phyloP scores from a whole-genome alignment of 2,797 vertebrate genomes.

The Ctenosaura bakeri region DNA sequence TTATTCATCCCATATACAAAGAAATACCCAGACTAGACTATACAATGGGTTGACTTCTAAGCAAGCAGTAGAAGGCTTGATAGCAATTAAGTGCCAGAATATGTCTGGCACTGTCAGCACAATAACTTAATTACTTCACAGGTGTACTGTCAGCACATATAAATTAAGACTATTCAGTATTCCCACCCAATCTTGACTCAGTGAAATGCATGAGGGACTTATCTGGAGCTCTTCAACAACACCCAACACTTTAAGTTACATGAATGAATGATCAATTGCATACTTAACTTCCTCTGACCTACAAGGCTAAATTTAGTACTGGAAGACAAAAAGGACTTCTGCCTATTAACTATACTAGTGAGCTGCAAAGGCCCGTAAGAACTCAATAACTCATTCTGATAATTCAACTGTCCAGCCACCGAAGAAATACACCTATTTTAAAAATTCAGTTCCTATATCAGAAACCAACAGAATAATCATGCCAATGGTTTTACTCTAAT shows the following conservation, averaged over 20 bases:
- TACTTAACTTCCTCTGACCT: slow-evolving; percentile 20
- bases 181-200: slow-evolving; percentile 41
- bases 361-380: not conserved
- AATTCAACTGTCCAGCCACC: not conserved
- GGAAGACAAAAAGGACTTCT: slow-evolving; percentile 28
- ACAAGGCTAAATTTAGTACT: slow-evolving; percentile 19
- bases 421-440: not conserved
- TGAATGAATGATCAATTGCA: slow-evolving; percentile 20
- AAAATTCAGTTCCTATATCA: not conserved
- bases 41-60: not conserved
- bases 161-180: slow-evolving; percentile 17
- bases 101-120: slow-evolving; percentile 8
- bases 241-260: slow-evolving; percentile 33
- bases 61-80: slow-evolving; percentile 5
- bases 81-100: not conserved
- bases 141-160: not conserved
- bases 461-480: not conserved
- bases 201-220: slow-evolving; percentile 27
- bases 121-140: slow-evolving; percentile 26
- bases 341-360: not conserved
- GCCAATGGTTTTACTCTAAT: not conserved
- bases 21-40: not conserved
- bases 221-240: not conserved
- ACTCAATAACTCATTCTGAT: not conserved
- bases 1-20: not conserved